Evolutionary conservation across 2,888 invertebrate genomes (phyloP).

Genomic region (Fabriciana adippe): DNA sequence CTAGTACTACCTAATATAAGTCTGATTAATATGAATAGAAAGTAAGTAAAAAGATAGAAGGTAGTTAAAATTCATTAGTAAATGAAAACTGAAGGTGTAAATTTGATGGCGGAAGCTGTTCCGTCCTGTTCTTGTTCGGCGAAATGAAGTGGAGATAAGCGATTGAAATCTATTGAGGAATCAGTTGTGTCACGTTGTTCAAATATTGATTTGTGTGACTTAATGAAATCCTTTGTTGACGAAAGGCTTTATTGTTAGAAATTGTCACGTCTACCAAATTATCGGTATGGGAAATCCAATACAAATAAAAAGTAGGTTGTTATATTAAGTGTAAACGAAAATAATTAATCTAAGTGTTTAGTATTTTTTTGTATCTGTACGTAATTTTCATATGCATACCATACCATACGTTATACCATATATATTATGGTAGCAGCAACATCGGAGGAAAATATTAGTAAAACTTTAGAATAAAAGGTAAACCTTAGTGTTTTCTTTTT

Average conservation of each 20-base stretch:
- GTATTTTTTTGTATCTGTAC: too few relatives aligned
- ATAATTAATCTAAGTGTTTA: too few relatives aligned
- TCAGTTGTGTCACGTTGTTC: slow-evolving; percentile 30
- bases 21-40: too few relatives aligned
- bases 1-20: too few relatives aligned
- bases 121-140: slow-evolving; percentile 19
- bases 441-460: too few relatives aligned
- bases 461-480: too few relatives aligned
- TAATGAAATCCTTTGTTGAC: slow-evolving; percentile 7
- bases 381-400: too few relatives aligned
- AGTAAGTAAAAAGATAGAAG: too few relatives aligned
- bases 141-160: slow-evolving; percentile 22
- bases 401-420: too few relatives aligned
- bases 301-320: not conserved
- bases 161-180: slow-evolving; percentile 13
- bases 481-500: too few relatives aligned
- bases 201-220: slow-evolving; percentile 35
- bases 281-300: not conserved
- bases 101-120: slow-evolving; percentile 16
- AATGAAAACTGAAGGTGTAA: not conserved
- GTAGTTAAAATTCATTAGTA: too few relatives aligned
- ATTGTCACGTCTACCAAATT: slow-evolving; percentile 6
- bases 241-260: slow-evolving; percentile 2
- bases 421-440: too few relatives aligned
- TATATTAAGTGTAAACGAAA: not conserved